phyloP scores from a whole-genome alignment of 2,888 invertebrate species.

The Epirrita christyi region DNA sequence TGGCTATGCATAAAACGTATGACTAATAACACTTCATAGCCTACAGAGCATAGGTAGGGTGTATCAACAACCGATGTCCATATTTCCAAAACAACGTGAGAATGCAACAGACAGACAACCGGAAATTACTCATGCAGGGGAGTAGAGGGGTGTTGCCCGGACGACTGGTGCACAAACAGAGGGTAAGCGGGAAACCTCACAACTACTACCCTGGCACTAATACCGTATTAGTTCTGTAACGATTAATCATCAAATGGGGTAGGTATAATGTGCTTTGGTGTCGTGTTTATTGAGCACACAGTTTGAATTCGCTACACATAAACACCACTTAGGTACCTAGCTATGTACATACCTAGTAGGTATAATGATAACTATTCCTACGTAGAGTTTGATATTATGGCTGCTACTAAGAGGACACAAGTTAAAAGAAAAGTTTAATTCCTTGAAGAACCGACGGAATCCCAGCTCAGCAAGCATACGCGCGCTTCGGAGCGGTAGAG shows the following conservation, averaged over 20 bases:
- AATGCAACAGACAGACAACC: conserved; percentile 56
- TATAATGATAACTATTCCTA: too few species aligned
- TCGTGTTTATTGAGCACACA: background rate
- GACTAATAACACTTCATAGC: conserved; percentile 14
- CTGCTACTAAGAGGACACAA: too few species aligned
- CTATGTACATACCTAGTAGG: too few species aligned
- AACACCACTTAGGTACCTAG: too few species aligned
- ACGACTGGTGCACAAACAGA: conserved; percentile 69
- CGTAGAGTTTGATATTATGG: too few species aligned
- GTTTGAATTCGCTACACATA: too few species aligned
- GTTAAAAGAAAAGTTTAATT: too few species aligned
- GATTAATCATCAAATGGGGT: conserved; percentile 42
- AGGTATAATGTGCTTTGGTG: background rate
- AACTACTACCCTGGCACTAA: conserved; percentile 21
- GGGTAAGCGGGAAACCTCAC: conserved; percentile 73
- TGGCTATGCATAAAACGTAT: background rate
- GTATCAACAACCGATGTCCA: conserved; percentile 18
- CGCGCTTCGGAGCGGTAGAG: too few species aligned
- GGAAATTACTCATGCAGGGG: conserved; percentile 66
- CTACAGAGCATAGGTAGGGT: conserved; percentile 3
- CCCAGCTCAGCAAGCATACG: too few species aligned
- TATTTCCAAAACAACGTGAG: conserved; percentile 42
- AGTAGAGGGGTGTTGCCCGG: conserved; percentile 62
- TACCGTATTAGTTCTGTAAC: conserved; percentile 43
- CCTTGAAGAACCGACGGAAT: too few species aligned